Conservation (phyloP, 2,888 invertebrate species). For the Ectropis crepuscularia region DNA sequence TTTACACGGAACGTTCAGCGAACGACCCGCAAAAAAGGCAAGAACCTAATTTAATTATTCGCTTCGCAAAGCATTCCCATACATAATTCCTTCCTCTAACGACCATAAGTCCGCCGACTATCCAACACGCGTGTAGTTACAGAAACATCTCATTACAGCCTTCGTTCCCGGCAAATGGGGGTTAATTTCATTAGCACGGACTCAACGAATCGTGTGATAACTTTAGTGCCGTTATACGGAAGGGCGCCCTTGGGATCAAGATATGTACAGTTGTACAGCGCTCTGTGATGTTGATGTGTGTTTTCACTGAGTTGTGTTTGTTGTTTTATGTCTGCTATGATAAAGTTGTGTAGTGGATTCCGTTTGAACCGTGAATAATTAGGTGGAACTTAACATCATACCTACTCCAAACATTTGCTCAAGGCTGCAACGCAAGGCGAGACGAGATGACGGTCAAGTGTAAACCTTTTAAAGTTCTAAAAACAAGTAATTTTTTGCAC, state of each 20-base stretch:
- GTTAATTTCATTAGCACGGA: slow-evolving; percentile 82
- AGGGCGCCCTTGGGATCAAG: slow-evolving; percentile 68
- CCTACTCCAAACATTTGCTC: no score
- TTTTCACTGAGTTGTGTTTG: slow-evolving; percentile 49
- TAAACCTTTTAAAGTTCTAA: no score
- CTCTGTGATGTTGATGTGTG: slow-evolving; percentile 59
- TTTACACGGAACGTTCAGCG: slow-evolving; percentile 1
- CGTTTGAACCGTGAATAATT: slow-evolving; percentile 18
- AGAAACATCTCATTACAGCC: slow-evolving; percentile 75
- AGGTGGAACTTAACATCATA: background rate
- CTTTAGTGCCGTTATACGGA: slow-evolving; percentile 78
- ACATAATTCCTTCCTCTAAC: slow-evolving; percentile 46
- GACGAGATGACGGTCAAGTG: no score
- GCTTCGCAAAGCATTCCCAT: slow-evolving; percentile 26
- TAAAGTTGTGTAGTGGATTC: slow-evolving; percentile 28
- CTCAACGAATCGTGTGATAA: slow-evolving; percentile 84
- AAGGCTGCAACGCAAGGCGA: no score
- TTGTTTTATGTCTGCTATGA: slow-evolving; percentile 41
- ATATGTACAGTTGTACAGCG: slow-evolving; percentile 38
- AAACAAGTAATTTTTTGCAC: no score
- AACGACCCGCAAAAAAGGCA: slow-evolving; percentile 24
- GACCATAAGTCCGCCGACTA: slow-evolving; percentile 50
- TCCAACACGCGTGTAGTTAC: slow-evolving; percentile 70
- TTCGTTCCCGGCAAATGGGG: slow-evolving; percentile 72
- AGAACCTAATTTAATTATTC: slow-evolving; percentile 37